phyloP scores from a whole-genome alignment of 1,140 invertebrate genomes.

The Babylonia areolata region DNA sequence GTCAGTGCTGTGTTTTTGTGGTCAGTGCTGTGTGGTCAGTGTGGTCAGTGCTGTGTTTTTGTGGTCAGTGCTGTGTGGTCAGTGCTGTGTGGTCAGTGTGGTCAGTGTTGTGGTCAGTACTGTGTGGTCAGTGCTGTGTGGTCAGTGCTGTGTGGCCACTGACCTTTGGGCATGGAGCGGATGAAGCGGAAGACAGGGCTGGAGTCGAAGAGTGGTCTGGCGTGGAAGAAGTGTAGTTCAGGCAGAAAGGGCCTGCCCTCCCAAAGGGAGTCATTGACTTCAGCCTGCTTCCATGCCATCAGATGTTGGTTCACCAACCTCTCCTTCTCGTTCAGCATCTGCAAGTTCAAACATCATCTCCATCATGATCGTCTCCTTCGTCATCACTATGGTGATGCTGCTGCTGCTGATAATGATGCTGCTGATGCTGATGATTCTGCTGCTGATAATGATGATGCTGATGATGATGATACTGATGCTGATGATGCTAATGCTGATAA shows the following conservation, averaged over 20 bases:
- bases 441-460: no score
- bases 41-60: background rate
- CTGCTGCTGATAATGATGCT: no score
- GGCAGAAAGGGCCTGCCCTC: slow-evolving; percentile 23
- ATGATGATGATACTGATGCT: no score
- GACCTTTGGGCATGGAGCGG: slow-evolving; percentile 29
- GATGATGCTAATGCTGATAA: no score
- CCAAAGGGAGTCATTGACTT: slow-evolving; percentile 2
- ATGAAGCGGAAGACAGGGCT: slow-evolving; percentile 26
- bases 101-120: background rate
- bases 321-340: slow-evolving; percentile 9
- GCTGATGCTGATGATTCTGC: no score
- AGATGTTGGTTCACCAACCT: background rate
- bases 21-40: background rate
- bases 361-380: no score
- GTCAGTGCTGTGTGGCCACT: no score
- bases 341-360: background rate
- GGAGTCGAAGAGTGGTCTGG: slow-evolving; percentile 9
- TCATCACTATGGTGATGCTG: no score
- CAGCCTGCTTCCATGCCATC: slow-evolving; percentile 4
- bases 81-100: background rate
- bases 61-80: background rate
- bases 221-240: slow-evolving; percentile 26
- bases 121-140: no score
- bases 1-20: no score